phyloP scores from a whole-genome alignment of 1,140 invertebrate species.

The Nomia melanderi region DNA sequence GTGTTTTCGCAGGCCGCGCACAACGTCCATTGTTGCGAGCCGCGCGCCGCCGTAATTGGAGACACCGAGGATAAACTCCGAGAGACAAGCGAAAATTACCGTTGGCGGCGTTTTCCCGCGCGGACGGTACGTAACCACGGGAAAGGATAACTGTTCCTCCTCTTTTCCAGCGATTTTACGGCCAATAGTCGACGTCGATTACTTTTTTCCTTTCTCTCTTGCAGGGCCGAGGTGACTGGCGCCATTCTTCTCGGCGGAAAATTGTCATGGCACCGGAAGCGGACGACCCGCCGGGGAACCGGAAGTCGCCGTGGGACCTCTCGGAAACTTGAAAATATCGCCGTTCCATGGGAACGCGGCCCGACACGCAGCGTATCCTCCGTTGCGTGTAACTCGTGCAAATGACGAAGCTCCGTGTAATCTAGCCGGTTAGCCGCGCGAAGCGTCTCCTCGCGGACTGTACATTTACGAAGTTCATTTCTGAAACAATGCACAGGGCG shows the following conservation, averaged over 20 bases:
- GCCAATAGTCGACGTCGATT: not conserved
- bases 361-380: slow-evolving; percentile 26
- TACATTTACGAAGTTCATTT: no score
- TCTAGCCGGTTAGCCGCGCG: no score
- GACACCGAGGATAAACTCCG: not conserved
- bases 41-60: not conserved
- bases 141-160: not conserved
- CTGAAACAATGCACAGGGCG: no score
- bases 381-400: not conserved
- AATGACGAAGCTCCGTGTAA: no score
- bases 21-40: not conserved
- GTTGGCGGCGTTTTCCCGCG: not conserved
- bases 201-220: slow-evolving; percentile 1
- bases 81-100: not conserved
- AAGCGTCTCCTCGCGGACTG: no score
- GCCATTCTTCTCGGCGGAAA: slow-evolving; percentile 36
- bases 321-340: slow-evolving; percentile 52
- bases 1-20: not conserved
- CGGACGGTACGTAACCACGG: not conserved
- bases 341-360: slow-evolving; percentile 47
- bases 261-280: slow-evolving; percentile 53
- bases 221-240: not conserved
- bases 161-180: not conserved
- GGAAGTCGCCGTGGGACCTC: slow-evolving; percentile 61
- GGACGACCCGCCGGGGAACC: slow-evolving; percentile 43